Evolutionary conservation across 2,113 vertebrate species (phyloP).

Genomic region (Burhinus bistriatus): DNA sequence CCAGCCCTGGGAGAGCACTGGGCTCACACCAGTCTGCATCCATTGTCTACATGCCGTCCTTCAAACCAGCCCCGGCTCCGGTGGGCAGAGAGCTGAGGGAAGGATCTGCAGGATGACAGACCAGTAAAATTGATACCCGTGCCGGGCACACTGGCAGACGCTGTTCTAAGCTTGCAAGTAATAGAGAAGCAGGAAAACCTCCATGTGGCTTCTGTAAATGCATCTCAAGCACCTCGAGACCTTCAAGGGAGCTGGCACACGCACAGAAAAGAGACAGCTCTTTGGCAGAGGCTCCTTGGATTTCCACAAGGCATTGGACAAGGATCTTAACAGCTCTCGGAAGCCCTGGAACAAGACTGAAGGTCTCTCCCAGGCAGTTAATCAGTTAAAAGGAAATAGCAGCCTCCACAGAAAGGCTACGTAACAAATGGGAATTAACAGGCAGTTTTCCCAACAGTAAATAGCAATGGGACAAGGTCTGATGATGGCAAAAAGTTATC

Average conservation of each 20-base stretch:
- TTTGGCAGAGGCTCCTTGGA: not conserved
- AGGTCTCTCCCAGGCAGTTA: accelerated
- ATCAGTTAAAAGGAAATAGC: not conserved
- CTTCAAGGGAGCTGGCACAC: not conserved
- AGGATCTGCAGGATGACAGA: not conserved
- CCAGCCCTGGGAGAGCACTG: accelerated
- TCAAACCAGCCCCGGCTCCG: not conserved
- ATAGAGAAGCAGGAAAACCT: not conserved
- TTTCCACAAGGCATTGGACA: not conserved
- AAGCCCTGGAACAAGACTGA: not conserved
- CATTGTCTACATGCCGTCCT: not conserved
- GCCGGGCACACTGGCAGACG: too few relatives aligned
- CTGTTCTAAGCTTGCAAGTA: not conserved
- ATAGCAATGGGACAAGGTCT: not conserved
- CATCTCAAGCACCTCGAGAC: not conserved
- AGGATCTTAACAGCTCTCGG: not conserved
- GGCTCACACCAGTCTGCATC: not conserved
- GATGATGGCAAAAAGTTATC: not conserved
- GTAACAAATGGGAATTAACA: accelerated
- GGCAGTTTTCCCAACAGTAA: not conserved
- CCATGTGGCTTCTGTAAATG: not conserved
- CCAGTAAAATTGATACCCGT: accelerated
- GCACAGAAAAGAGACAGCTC: not conserved
- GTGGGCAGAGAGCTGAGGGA: not conserved
- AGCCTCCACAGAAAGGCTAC: not conserved